A percentile compares a stretch with the other conserved stretches of the same genome.
Evolutionary conservation across 2,113 vertebrate species (phyloP).

Genomic region (Aramus guarauna): DNA sequence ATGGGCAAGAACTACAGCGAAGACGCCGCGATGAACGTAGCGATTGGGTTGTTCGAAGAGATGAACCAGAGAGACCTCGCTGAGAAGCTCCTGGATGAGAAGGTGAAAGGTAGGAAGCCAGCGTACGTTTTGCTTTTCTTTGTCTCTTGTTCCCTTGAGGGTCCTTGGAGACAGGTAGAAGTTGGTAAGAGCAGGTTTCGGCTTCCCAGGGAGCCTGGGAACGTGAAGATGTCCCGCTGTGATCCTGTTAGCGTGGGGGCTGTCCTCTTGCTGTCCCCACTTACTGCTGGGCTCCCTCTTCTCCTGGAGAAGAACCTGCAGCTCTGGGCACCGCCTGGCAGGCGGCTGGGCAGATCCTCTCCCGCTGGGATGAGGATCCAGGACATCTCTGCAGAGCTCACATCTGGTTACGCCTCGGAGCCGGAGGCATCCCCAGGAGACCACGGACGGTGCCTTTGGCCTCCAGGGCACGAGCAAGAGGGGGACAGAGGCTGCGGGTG

Average conservation of each 20-base stretch:
- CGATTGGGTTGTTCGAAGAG: neutral
- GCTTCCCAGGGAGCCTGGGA: neutral
- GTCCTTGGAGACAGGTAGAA: neutral
- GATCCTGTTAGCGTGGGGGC: neutral
- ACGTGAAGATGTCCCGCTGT: fast-evolving
- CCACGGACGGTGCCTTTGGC: neutral
- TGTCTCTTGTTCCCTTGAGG: neutral
- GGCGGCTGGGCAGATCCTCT: neutral
- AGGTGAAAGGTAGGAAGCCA: neutral
- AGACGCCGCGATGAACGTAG: fast-evolving
- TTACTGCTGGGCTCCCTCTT: neutral
- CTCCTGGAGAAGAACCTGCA: neutral
- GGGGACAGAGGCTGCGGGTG: neutral
- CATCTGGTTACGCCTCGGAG: fast-evolving
- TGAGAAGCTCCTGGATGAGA: neutral
- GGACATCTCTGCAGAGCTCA: neutral
- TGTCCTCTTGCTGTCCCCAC: neutral
- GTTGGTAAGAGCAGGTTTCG: neutral
- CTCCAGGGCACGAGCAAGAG: neutral
- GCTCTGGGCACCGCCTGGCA: neutral
- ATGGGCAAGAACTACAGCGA: neutral
- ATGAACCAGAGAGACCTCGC: neutral
- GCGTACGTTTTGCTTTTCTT: neutral
- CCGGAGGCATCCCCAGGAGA: neutral
- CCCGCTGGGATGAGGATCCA: neutral